phyloP scores from a whole-genome alignment of 2,888 invertebrate species.

The Dicranocentrus wangi region DNA sequence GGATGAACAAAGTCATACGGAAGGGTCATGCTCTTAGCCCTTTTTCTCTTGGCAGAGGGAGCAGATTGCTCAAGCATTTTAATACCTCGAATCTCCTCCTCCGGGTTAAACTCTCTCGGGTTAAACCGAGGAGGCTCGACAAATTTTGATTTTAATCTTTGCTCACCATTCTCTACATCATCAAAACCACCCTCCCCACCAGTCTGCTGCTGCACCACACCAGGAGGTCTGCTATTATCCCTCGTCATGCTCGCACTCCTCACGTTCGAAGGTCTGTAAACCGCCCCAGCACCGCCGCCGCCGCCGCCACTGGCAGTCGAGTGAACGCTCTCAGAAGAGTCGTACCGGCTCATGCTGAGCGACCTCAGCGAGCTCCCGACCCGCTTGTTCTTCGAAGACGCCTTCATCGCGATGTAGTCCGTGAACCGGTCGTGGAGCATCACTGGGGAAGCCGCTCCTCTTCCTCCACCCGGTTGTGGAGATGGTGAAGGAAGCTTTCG shows the following conservation, averaged over 20 bases:
- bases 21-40: not conserved
- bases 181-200: not conserved
- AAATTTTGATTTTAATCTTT: not conserved
- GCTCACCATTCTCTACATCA: conserved; percentile 1
- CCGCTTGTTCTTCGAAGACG: conserved; percentile 15
- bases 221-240: too few species aligned
- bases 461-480: not conserved
- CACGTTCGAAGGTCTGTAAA: too few species aligned
- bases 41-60: not conserved
- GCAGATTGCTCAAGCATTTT: conserved; percentile 20
- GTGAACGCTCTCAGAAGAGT: conserved; percentile 7
- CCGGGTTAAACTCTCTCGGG: conserved; percentile 13
- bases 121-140: not conserved
- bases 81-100: not conserved
- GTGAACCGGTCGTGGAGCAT: conserved; percentile 54
- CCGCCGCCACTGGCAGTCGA: not conserved
- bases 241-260: too few species aligned
- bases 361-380: conserved; percentile 27
- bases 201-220: too few species aligned
- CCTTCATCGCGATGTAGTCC: conserved; percentile 65
- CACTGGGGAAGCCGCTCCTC: not conserved
- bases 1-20: conserved; percentile 4
- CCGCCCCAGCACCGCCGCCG: not conserved
- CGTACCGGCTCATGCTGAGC: conserved; percentile 20
- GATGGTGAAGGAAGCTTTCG: not conserved